phyloP scores from a whole-genome alignment of 2,888 invertebrate species.

The Mesopsocus fuscifrons region DNA sequence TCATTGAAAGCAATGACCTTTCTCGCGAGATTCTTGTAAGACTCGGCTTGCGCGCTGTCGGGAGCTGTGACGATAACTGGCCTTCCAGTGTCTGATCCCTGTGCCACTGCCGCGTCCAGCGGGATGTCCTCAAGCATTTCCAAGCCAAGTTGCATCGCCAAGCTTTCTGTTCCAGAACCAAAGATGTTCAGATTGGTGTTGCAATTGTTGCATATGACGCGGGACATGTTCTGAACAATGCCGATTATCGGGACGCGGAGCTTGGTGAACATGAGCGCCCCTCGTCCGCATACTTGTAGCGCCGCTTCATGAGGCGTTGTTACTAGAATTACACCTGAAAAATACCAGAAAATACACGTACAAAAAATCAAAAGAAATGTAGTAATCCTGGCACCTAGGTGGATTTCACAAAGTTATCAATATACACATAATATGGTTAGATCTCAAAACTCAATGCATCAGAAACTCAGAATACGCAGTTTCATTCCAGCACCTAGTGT shows the following conservation, averaged over 20 bases:
- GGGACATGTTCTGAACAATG: constrained; percentile 82
- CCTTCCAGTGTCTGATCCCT: constrained; percentile 49
- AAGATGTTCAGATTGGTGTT: constrained; percentile 51
- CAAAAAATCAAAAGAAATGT: too few species aligned
- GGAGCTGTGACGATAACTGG: constrained; percentile 53
- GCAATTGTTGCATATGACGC: constrained; percentile 58
- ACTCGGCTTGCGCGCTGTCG: constrained; percentile 25
- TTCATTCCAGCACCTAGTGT: too few species aligned
- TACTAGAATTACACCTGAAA: constrained; percentile 62
- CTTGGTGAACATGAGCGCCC: constrained; percentile 74
- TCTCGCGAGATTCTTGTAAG: constrained; percentile 22
- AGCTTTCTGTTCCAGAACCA: constrained; percentile 39
- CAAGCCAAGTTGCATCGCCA: constrained; percentile 44
- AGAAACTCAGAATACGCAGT: too few species aligned
- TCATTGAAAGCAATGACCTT: too few species aligned
- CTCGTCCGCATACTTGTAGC: constrained; percentile 65
- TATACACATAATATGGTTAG: too few species aligned
- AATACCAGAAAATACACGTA: constrained; percentile 9
- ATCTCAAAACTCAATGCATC: too few species aligned
- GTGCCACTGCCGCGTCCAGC: constrained; percentile 45
- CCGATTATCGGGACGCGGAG: constrained; percentile 68
- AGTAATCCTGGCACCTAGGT: too few species aligned
- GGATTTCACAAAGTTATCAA: too few species aligned
- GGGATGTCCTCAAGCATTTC: constrained; percentile 52
- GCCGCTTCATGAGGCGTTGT: constrained; percentile 86